Evolutionary conservation across 64 coral and sea anemone species (phyloP), one percentile per base, ranked within the genome.

Genomic region (Stichodactyla helianthus): DNA sequence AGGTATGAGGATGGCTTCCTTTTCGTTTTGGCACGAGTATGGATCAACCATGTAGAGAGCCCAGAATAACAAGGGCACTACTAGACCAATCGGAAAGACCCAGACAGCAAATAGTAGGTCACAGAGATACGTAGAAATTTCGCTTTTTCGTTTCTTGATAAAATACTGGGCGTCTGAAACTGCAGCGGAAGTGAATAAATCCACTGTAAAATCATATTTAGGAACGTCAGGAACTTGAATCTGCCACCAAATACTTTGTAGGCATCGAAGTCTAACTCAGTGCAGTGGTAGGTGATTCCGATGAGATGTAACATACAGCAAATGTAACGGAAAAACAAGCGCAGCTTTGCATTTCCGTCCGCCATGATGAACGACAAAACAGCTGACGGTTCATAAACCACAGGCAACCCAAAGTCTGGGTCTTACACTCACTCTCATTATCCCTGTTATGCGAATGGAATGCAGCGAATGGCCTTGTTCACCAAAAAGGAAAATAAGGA

Each of bases 201-300:
- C 44, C 91, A 89, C 44, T 97, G 94, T 79, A 92, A 85, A 26
- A 97, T 17, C 94, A 97, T 97, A 87, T 97, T 97, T 10, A 97
- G 89, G 20, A 93, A 97, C 2, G 94, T 97, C 52, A 97, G 62
- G 31, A 97, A 97, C 81, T 93, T 97, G 60, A 97, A 93, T 85
- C 94, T 90, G 22, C 94, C 94, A 7, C 94, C 94, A 19, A 92
- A 97, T 2, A 57, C 86, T 44, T 85, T 17, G 51, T 97, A 89
- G 11, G 84, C 88, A 87, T 89, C 79, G 0, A 90, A 68, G 14
- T 92, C 71, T n/a, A 97, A 74, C 82, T 90, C 87, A 10, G 82
- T 84, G 10, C 85, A 52, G 35, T 97, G 85, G 83, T 93, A 97
- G 10, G 86, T 86, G 55, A 97, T 54, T 57, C 94, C 94, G 62